Evolutionary conservation across 2,888 invertebrate species (phyloP).

Genomic region (Escarpia spicata): DNA sequence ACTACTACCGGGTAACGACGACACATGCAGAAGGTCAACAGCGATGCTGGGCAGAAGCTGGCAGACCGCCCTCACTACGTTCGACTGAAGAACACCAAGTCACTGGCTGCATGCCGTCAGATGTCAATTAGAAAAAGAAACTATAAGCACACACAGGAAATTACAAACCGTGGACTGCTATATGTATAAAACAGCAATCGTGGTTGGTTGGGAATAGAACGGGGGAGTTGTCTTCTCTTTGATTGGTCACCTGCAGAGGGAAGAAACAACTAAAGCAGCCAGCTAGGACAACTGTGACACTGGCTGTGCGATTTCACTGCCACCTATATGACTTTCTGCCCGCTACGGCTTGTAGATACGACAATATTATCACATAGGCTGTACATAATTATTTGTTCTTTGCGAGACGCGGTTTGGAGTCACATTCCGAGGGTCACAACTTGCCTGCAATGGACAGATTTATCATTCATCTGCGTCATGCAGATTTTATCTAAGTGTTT

Average conservation of each 20-base stretch:
- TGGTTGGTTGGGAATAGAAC: background rate
- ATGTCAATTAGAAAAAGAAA: background rate
- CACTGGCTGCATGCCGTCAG: background rate
- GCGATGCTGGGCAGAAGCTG: background rate
- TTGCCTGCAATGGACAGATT: background rate
- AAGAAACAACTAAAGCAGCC: background rate
- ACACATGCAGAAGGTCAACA: background rate
- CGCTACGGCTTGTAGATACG: background rate
- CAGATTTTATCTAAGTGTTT: background rate
- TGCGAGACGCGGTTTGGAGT: background rate
- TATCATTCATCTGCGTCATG: background rate
- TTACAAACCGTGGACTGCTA: background rate
- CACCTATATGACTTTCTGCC: background rate
- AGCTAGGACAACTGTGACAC: background rate
- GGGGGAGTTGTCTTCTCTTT: background rate
- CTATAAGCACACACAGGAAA: background rate
- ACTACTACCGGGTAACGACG: slow-evolving; percentile 3
- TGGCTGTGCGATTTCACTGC: background rate
- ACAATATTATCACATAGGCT: background rate
- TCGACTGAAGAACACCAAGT: background rate
- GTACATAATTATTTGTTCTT: background rate
- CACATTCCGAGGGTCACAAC: background rate
- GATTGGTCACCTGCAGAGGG: background rate
- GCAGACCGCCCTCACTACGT: background rate
- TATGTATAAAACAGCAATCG: background rate